A percentile compares a stretch with the other conserved stretches of the same genome.
phyloP scores from a whole-genome alignment of 23 tunicate genomes.

The Ciona savignyi region DNA sequence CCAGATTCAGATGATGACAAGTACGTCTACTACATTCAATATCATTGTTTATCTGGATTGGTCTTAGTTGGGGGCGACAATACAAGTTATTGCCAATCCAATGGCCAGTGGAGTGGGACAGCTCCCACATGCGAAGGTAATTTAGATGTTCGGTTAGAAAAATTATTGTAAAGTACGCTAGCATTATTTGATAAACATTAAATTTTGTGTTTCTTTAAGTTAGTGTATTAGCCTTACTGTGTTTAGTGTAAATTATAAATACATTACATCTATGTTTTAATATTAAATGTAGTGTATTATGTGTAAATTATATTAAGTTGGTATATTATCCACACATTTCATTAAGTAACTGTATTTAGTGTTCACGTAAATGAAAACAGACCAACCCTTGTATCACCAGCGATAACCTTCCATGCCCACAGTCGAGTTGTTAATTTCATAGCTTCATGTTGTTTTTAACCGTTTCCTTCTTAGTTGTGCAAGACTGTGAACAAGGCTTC shows the following conservation, averaged over 20 bases:
- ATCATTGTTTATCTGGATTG: constrained; percentile 37
- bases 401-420: not conserved
- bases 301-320: no score
- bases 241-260: no score
- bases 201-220: not conserved
- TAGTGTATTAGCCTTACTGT: not conserved
- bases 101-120: constrained; percentile 42
- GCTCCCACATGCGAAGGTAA: constrained; percentile 37
- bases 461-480: not conserved
- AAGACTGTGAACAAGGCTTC: not conserved
- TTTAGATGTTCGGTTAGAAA: not conserved
- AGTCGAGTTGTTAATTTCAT: not conserved
- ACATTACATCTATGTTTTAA: not conserved
- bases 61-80: constrained; percentile 40
- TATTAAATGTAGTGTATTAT: not conserved
- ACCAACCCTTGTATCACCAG: no score
- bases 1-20: constrained; percentile 27
- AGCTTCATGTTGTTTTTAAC: not conserved
- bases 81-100: constrained; percentile 28
- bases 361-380: no score
- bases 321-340: no score
- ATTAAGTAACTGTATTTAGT: not conserved
- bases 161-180: not conserved
- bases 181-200: not conserved
- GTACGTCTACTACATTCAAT: constrained; percentile 36